These are phyloP conservation scores for Stylophora pistillata DNA, from an alignment of 64 coral and sea anemone genomes.

Conservation along the genomic window DNA sequence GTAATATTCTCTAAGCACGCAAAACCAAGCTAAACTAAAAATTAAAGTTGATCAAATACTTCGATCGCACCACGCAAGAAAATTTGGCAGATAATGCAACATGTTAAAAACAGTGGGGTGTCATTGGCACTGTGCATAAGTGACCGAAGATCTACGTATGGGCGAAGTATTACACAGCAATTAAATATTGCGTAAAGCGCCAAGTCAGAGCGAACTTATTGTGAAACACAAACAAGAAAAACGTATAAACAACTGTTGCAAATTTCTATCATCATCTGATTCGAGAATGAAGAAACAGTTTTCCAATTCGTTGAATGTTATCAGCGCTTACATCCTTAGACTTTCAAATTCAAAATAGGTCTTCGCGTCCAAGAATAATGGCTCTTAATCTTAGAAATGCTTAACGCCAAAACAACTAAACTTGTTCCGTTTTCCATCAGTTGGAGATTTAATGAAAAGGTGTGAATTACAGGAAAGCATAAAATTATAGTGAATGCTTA, in stretches of 20 bases:
- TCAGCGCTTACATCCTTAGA: not conserved
- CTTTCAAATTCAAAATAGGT: not conserved
- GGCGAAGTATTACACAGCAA: not conserved
- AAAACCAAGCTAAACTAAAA: not conserved
- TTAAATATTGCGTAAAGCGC: not conserved
- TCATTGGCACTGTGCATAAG: not conserved
- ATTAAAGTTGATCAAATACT: not conserved
- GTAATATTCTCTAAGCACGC: not conserved
- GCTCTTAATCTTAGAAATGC: not conserved
- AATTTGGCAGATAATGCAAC: not conserved
- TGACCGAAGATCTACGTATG: not conserved
- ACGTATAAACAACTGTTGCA: not conserved
- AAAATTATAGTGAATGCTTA: not conserved
- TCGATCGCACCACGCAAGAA: not conserved
- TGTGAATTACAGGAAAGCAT: not conserved
- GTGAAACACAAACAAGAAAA: not conserved
- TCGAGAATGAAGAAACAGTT: not conserved
- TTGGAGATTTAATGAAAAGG: not conserved
- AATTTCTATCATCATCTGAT: not conserved
- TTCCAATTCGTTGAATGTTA: slow-evolving; percentile 9
- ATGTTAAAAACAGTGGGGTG: not conserved
- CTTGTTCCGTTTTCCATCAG: not conserved
- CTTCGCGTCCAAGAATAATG: not conserved
- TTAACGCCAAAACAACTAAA: not conserved
- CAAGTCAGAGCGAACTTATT: not conserved